Base-by-base conservation (phyloP, 2,888 invertebrate genomes). In the Osmoderma eremita region DNA sequence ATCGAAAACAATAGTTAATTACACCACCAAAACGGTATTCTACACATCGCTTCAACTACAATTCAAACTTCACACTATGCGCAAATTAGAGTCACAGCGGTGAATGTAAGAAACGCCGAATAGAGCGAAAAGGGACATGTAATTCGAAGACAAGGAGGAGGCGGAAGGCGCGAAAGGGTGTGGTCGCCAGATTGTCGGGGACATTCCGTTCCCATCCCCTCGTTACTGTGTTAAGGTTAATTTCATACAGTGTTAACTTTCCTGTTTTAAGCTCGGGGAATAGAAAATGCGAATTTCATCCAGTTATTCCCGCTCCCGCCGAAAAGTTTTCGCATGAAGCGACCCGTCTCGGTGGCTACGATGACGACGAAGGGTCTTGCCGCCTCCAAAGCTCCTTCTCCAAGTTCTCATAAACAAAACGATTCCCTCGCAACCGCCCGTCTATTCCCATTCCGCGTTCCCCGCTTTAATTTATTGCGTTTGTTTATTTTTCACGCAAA, bases 201-300 rank as follows among this genome's bases (percentile, higher is more conserved):
- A 64, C 64, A 64, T 64, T 53, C 53, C 42, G 64, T 42, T 30
- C 24, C 20, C 41, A 50, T 41, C 50, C 41, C 41, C 30, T 30
- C 53, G 65, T 71, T 53, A 12, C 38, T 39, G 53, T 71, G 67
- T 61, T 71, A 74, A 75, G 75, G 75, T 78, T 77, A 77, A 77
- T 77, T 78, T 76, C 74, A 75, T 75, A 76, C 75, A 71, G 74
- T 72, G 74, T 73, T 72, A 76, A 77, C 76, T 78, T 77, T 75
- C 74, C 71, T 73, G 75, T 72, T 74, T 75, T 75, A 74, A 73
- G 70, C 70, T 65, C 38, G 69, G 65, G 67, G 72, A 74, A 75
- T 72, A 73, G 74, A 75, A 75, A 77, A 77, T 73, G 70, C 67
- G 74, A 75, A 76, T 76, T 77, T 76, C 73, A 73, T 74, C 71